Evolutionary conservation across 2,113 vertebrate genomes (phyloP), one percentile per base, ranked within the genome.

Genomic region (Zosterops japonicus): DNA sequence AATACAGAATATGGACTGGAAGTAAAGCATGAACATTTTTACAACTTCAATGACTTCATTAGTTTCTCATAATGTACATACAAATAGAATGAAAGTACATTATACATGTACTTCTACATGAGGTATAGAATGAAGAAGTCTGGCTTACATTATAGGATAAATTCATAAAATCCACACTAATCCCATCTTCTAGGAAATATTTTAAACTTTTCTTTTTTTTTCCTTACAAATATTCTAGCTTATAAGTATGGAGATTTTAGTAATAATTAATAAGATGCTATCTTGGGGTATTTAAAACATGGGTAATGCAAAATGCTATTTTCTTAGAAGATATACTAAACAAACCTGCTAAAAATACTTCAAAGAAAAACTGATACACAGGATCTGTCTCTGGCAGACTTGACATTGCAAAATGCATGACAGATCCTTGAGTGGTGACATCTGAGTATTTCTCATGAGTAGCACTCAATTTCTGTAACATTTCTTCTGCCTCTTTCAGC

Each of bases 281-380:
- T 83, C 69, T 79, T 52, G 60, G 11, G 27, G 5, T 7, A 68
- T 42, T 85, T 55, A 76, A 75, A 52, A 19, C 12, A 64, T n/a
- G 10, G 5, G 6, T 52, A 63, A 69, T 33, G 4, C 5, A 56
- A 92, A 83, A 74, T 39, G 11, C 6, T 70, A 33, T 75, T 64
- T 94, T 74, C 14, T 52, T 81, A 44, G 44, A 64, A 83, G 13
- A 60, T 35, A 56, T 36, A 49, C 31, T 53, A 84, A 70, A 49
- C 67, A 78, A 78, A 98, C 97, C 93, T 99, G 97, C 91, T 99
- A 99, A 96, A 99, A 99, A 94, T 98, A 99, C 86, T 99, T 99
- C 41, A 99, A 94, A 31, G 98, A 98, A 92, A 61, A 98, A 98
- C 64, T 98, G 98, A 94, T 99, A 98, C 98, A 98, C 98, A 6